phyloP scores from a whole-genome alignment of 2,113 vertebrate species.

The Dendrocopos noguchii region DNA sequence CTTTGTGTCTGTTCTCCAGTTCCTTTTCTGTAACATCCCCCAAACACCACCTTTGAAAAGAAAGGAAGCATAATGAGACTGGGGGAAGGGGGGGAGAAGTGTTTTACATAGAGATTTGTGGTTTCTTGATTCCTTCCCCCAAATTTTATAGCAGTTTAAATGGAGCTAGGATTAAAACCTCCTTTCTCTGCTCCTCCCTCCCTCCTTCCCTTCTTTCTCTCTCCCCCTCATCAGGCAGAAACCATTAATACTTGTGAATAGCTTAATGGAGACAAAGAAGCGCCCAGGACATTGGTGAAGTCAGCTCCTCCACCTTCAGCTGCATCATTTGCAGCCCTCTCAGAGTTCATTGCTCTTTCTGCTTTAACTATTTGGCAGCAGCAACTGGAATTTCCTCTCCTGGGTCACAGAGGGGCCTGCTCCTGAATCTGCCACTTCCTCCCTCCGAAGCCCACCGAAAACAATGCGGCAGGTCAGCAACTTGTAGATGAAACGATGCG shows the following conservation, averaged over 20 bases:
- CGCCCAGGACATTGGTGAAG: background rate
- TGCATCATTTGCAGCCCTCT: background rate
- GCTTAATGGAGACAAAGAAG: background rate
- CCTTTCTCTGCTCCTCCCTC: background rate
- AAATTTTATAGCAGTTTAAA: background rate
- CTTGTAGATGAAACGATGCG: background rate
- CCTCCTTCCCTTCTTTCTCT: background rate
- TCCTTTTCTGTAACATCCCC: background rate
- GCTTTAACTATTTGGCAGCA: background rate
- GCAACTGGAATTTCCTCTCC: background rate
- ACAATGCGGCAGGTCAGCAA: background rate
- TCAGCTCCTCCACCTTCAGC: background rate
- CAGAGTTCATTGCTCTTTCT: background rate
- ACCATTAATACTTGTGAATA: background rate
- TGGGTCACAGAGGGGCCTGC: background rate
- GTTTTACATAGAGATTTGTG: background rate
- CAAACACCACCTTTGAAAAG: background rate
- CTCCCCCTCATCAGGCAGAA: background rate
- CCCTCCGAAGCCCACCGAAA: background rate
- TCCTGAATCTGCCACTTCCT: conserved; percentile 8
- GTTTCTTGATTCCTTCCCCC: background rate
- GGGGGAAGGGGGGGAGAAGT: background rate
- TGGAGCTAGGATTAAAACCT: background rate
- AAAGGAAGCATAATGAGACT: background rate
- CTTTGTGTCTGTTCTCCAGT: background rate